Evolutionary conservation across 2,888 invertebrate genomes (phyloP), one percentile per base, ranked within the genome.

Genomic region (Lottia gigantea): DNA sequence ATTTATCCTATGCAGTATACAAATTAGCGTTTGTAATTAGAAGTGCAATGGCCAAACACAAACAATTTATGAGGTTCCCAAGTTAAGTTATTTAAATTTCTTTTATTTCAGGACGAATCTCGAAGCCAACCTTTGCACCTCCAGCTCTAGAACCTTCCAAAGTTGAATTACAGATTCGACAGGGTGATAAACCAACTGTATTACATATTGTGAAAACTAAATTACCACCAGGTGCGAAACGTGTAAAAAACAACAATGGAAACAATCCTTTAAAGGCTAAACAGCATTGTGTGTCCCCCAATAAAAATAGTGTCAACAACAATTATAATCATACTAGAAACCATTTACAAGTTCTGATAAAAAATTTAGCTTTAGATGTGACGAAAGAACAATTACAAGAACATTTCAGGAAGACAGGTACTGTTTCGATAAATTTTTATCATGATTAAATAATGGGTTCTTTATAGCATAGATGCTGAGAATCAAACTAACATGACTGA

Each of bases 401-500:
- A 46, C 86, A 86, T 73, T 85, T 86, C 76, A 78, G 78, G 63
- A 83, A 80, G 76, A 81, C 84, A 74, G 84, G 85, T 84, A 74
- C 7, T 40, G 40, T 40, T 40, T 11, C 6, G 7, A 40, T 8
- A 40, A 40, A 11, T 40, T 40, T 40, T 40, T 11, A 40, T 40
- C 11, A 6, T 40, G 6, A 40, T 40, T 40, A 6, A 31, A 31
- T 6, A 31, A 31, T 31, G n/a, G n/a, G n/a, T n/a, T n/a, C n/a
- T n/a, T n/a, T n/a, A n/a, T n/a, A n/a, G n/a, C n/a, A n/a, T n/a
- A n/a, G n/a, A n/a, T n/a, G n/a, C n/a, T n/a, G n/a, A n/a, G n/a
- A n/a, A n/a, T n/a, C n/a, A n/a, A n/a, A n/a, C n/a, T n/a, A n/a
- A n/a, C n/a, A n/a, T n/a, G n/a, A n/a, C n/a, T n/a, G n/a, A n/a